Evolutionary conservation across 30 jellyfish, hydroid and myxozoan species (phyloP), one percentile per base, ranked within the genome.

Genomic region (Catostylus mosaicus): DNA sequence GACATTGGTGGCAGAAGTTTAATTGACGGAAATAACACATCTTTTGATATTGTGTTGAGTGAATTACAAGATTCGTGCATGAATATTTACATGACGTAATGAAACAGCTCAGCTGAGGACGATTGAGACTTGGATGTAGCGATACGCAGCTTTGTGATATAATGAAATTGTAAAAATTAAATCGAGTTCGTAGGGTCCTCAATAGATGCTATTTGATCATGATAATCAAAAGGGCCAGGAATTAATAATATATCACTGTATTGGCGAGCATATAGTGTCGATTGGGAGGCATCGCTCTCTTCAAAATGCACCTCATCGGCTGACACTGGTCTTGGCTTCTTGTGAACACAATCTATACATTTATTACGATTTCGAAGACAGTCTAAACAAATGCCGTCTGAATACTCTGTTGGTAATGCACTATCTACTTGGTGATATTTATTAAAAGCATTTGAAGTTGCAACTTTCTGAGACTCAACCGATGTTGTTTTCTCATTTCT

Each of bases 201-300:
- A 37, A 73, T 73, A 1, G 91, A 33, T 33, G 40, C 84, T 20
- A 81, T 56, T 35, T 67, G 38, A 35, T 81, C 78, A 33, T 74
- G 96, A 52, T 86, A 89, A 29, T 88, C 97, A 62, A 94, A 94
- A 4, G 99, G 99, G 54, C 94, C 97, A 8, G 99, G 99, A 24
- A 94, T 94, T 18, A 94, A 77, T 46, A 94, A 60, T 30, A 95
- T 91, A 30, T 94, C 99, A 80, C 99, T 94, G 73, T 82, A 79
- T 30, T 88, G 99, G 54, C 98, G 80, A 11, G 36, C 43, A 52
- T 45, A 83, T 6, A 32, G 51, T 3, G 45, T 29, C 1, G 85
- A 24, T 5, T 20, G 68, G 23, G 29, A 3, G n/a, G 19, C 51
- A 12, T 64, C 78, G 33, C 67, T 45, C 45, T 51, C 89, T 34